Percentiles rank a stretch among this genome's conserved stretches.
These are phyloP conservation scores for Ditula angustiorana DNA, from an alignment of 2,888 invertebrate genomes.

Conservation along the genomic window DNA sequence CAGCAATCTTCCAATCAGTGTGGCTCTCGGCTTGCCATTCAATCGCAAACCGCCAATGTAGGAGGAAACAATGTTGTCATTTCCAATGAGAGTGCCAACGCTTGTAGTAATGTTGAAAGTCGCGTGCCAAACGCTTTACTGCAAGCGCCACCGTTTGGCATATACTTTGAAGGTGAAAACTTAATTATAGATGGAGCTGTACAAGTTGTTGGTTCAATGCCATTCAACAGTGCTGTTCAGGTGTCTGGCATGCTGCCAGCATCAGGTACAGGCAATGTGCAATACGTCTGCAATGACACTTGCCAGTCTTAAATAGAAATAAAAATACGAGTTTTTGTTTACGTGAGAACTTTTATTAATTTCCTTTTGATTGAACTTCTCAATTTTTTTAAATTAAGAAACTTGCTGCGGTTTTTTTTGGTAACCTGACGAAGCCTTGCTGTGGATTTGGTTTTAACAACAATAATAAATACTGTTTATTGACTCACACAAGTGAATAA, in stretches of 20 bases:
- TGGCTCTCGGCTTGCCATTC: neutral
- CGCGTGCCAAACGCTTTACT: slow-evolving; percentile 17
- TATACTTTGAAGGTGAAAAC: slow-evolving; percentile 40
- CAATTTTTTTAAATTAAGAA: neutral
- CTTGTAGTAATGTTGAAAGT: neutral
- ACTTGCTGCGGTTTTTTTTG: neutral
- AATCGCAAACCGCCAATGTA: neutral
- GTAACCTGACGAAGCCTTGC: no score
- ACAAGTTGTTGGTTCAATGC: slow-evolving; percentile 40
- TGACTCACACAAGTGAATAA: no score
- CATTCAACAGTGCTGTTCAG: slow-evolving; percentile 37
- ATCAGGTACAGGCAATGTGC: slow-evolving; percentile 1
- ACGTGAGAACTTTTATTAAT: neutral
- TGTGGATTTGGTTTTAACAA: no score
- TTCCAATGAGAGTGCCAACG: neutral
- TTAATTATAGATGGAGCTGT: slow-evolving; percentile 42
- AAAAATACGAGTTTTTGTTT: neutral
- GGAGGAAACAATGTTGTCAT: no score
- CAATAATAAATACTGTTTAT: no score
- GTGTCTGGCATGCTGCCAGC: slow-evolving; percentile 29
- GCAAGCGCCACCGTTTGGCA: slow-evolving; percentile 37
- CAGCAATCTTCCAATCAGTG: neutral
- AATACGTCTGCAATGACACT: slow-evolving; percentile 10
- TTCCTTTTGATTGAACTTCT: neutral
- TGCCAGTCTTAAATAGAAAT: slow-evolving; percentile 6